Evolutionary conservation across 1,140 invertebrate species (phyloP).

Genomic region (Brachionus paranguensis): DNA sequence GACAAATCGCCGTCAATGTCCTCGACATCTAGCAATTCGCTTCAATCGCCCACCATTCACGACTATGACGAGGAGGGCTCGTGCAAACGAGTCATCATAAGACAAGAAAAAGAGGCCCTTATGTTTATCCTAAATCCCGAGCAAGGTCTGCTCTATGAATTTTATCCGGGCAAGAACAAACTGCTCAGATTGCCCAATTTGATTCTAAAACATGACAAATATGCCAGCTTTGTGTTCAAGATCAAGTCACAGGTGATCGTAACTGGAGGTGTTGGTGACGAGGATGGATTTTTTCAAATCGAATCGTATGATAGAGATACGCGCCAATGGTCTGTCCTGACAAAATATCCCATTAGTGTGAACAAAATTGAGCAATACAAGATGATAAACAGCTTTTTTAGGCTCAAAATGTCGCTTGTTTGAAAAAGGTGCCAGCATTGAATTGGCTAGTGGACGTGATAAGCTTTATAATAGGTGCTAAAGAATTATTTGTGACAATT

Average conservation of each 20-base stretch:
- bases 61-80: constrained; percentile 1
- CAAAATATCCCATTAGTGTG: not conserved
- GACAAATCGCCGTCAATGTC: not conserved
- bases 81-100: not conserved
- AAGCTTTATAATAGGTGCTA: not conserved
- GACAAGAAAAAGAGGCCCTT: constrained; percentile 25
- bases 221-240: not conserved
- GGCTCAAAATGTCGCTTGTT: constrained; percentile 1
- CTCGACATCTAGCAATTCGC: not conserved
- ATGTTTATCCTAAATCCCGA: constrained; percentile 17
- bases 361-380: not conserved
- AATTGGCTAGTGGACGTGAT: not conserved
- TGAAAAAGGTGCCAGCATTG: not conserved
- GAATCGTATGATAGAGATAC: not conserved
- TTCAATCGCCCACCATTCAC: not conserved
- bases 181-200: constrained; percentile 20
- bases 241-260: not conserved
- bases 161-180: constrained; percentile 33
- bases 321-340: not conserved
- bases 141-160: constrained; percentile 14
- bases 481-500: not conserved
- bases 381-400: not conserved
- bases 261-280: not conserved
- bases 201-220: not conserved
- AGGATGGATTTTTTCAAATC: not conserved